These are phyloP conservation scores for Rhea americana DNA, from an alignment of 2,113 vertebrate species.

Conservation along the genomic window DNA sequence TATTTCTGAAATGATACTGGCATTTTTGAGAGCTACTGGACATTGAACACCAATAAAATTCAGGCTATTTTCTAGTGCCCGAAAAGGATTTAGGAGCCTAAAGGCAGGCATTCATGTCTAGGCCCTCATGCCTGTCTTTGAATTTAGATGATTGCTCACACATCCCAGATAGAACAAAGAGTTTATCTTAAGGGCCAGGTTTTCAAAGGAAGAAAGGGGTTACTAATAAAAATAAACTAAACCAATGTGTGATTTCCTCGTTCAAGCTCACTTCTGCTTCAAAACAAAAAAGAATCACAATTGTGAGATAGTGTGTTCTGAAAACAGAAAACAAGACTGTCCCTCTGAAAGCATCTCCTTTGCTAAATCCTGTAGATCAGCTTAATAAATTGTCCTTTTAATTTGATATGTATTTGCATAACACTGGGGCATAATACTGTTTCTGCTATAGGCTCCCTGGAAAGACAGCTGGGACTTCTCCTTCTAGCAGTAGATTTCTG, in stretches of 20 bases:
- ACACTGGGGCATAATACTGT: background rate
- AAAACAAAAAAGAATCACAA: background rate
- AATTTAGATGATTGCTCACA: background rate
- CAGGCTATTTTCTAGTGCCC: background rate
- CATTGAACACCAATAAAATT: background rate
- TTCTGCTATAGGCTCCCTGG: background rate
- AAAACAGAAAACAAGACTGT: background rate
- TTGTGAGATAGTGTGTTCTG: background rate
- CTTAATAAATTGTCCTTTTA: background rate
- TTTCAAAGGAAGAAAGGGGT: background rate
- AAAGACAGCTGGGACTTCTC: background rate
- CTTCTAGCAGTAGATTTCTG: background rate
- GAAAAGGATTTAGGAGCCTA: background rate
- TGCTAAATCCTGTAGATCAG: background rate
- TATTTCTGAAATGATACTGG: background rate
- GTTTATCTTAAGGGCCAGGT: background rate
- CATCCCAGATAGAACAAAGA: rapidly evolving
- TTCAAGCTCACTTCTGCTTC: background rate
- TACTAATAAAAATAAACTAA: background rate
- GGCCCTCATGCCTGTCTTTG: background rate
- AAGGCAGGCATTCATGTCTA: background rate
- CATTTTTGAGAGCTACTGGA: background rate
- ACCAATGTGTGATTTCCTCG: background rate
- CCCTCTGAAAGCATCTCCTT: background rate
- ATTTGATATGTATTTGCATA: background rate